These are phyloP conservation scores for Bicyclus anynana DNA, from an alignment of 1,140 invertebrate species.

Conservation along the genomic window DNA sequence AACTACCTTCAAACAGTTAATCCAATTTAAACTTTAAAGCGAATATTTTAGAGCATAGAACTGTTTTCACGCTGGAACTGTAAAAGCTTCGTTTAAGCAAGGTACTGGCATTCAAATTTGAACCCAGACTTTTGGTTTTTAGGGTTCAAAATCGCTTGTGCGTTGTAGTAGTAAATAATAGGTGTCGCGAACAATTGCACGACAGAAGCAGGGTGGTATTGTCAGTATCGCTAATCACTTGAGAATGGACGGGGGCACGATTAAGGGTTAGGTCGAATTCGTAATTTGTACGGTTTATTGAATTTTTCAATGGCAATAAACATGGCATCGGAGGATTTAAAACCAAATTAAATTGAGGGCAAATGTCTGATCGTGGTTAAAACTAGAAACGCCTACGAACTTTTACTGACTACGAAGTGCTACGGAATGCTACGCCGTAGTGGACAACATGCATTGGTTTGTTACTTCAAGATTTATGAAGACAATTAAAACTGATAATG, in stretches of 20 bases:
- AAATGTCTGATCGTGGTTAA: too few relatives aligned
- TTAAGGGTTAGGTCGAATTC: constrained; percentile 15
- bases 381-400: background rate
- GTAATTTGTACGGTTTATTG: constrained; percentile 19
- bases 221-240: constrained; percentile 61
- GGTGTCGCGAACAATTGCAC: constrained; percentile 57
- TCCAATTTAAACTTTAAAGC: constrained; percentile 31
- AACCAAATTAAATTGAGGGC: background rate
- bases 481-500: too few relatives aligned
- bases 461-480: too few relatives aligned
- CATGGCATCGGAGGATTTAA: background rate
- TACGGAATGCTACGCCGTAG: too few relatives aligned
- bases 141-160: constrained; percentile 28
- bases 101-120: constrained; percentile 14
- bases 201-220: constrained; percentile 40
- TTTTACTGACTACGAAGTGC: background rate
- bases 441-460: too few relatives aligned
- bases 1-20: constrained; percentile 20
- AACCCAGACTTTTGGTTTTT: constrained; percentile 20
- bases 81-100: constrained; percentile 31
- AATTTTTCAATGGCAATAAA: constrained; percentile 9
- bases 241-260: constrained; percentile 28
- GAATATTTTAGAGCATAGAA: constrained; percentile 27
- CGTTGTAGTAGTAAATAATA: constrained; percentile 48
- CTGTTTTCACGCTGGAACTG: constrained; percentile 20